These are phyloP conservation scores for Paradoxurus hermaphroditus DNA, from an alignment of 2,113 vertebrate genomes.

Conservation along the genomic window DNA sequence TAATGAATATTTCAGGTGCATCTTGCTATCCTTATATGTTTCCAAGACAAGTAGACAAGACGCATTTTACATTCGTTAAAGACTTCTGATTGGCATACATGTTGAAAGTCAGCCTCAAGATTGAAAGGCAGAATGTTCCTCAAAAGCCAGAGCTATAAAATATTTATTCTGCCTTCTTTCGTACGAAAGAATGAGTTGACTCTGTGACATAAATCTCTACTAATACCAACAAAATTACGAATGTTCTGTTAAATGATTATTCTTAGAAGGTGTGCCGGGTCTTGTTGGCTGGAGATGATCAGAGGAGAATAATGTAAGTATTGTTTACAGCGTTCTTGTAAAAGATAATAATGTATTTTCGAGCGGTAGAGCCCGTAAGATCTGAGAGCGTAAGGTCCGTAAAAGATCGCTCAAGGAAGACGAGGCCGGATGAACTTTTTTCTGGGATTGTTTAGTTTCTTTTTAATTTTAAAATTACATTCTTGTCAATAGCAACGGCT, in stretches of 20 bases:
- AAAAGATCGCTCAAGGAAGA: constrained; percentile 64
- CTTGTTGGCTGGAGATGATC: constrained; percentile 70
- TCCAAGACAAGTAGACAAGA: constrained; percentile 82
- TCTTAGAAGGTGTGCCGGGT: constrained; percentile 71
- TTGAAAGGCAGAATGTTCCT: constrained; percentile 79
- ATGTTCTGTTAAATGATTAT: constrained; percentile 78
- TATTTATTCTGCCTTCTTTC: constrained; percentile 83
- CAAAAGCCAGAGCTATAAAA: constrained; percentile 82
- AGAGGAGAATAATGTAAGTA: constrained; percentile 69
- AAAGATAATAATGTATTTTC: constrained; percentile 56
- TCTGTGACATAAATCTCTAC: constrained; percentile 80
- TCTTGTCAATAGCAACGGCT: constrained; percentile 59
- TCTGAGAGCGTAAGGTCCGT: not conserved
- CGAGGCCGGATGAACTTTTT: constrained; percentile 48
- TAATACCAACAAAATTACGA: constrained; percentile 80
- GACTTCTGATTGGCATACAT: constrained; percentile 80
- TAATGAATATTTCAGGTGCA: constrained; percentile 83
- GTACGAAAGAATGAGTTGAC: constrained; percentile 77
- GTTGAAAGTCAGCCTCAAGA: constrained; percentile 80
- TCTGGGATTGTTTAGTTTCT: constrained; percentile 40
- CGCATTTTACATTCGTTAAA: constrained; percentile 82
- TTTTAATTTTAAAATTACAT: constrained; percentile 76
- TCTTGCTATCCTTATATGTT: constrained; percentile 78
- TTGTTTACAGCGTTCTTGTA: constrained; percentile 62
- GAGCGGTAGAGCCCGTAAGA: constrained; percentile 20